These are phyloP conservation scores for Gymnorhina tibicen DNA, from an alignment of 2,113 vertebrate species.

Conservation along the genomic window DNA sequence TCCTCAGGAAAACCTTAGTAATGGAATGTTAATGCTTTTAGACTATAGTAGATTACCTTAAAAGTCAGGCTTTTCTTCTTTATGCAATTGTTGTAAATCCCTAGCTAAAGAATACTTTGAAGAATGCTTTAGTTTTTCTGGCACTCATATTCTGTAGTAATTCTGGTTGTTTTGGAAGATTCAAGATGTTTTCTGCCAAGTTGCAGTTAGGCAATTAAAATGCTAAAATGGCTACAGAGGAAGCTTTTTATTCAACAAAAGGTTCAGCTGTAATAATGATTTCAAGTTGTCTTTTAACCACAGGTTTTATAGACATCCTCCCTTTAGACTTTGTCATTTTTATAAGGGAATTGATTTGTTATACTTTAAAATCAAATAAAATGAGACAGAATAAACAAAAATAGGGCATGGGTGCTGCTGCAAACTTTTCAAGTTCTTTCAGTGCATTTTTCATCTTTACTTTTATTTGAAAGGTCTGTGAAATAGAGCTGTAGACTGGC, in stretches of 20 bases:
- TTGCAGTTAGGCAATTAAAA: constrained; percentile 69
- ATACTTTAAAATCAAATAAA: constrained; percentile 75
- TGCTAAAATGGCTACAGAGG: constrained; percentile 59
- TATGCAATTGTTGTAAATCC: constrained; percentile 77
- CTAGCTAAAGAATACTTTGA: constrained; percentile 76
- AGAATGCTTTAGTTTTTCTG: constrained; percentile 71
- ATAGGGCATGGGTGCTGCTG: constrained; percentile 51
- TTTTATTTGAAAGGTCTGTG: constrained; percentile 83
- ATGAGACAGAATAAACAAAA: constrained; percentile 73
- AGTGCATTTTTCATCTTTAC: constrained; percentile 77
- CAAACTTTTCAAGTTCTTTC: constrained; percentile 77
- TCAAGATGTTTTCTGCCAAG: constrained; percentile 66
- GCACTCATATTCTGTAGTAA: constrained; percentile 62
- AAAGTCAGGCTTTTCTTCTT: constrained; percentile 81
- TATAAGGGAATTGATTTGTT: constrained; percentile 70
- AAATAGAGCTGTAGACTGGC: constrained; percentile 80
- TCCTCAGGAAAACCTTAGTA: constrained; percentile 79
- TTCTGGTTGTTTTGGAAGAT: constrained; percentile 70
- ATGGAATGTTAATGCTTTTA: constrained; percentile 86
- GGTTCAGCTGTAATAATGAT: constrained; percentile 54
- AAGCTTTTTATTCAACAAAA: constrained; percentile 33
- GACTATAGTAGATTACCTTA: constrained; percentile 88
- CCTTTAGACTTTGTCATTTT: constrained; percentile 55
- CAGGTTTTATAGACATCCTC: constrained; percentile 26
- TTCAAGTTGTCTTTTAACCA: constrained; percentile 61